phyloP scores from a whole-genome alignment of 1,140 invertebrate genomes.

The Drosophila athabasca region DNA sequence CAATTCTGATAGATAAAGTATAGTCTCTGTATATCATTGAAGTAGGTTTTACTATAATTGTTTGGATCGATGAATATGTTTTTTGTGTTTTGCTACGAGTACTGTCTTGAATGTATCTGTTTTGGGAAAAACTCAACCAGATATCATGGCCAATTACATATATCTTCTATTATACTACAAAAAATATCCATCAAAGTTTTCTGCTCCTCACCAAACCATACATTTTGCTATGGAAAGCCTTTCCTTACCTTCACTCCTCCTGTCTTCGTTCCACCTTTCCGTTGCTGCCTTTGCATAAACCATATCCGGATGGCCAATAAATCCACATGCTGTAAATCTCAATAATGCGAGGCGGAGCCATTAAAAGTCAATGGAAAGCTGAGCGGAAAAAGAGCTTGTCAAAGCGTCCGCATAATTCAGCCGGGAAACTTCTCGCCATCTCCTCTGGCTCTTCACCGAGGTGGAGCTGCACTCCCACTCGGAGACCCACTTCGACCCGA shows the following conservation, averaged over 20 bases:
- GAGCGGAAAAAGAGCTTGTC: slow-evolving; percentile 53
- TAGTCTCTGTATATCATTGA: too few relatives aligned
- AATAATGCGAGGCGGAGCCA: slow-evolving; percentile 43
- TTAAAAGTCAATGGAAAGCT: slow-evolving; percentile 46
- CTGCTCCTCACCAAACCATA: not conserved
- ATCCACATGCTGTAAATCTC: slow-evolving; percentile 47
- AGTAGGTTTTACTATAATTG: too few relatives aligned
- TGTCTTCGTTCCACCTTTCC: not conserved
- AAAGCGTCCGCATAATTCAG: slow-evolving; percentile 50
- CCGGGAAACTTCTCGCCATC: slow-evolving; percentile 33
- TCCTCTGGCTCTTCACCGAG: not conserved
- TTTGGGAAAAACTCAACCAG: too few relatives aligned
- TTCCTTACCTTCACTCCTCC: slow-evolving; percentile 1
- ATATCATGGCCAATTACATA: too few relatives aligned
- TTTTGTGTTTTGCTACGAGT: too few relatives aligned
- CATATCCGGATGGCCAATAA: slow-evolving; percentile 41
- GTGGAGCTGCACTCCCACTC: not conserved
- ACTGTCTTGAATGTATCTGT: too few relatives aligned
- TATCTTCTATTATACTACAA: not conserved
- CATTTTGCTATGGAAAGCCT: slow-evolving; percentile 9
- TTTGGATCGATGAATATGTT: too few relatives aligned
- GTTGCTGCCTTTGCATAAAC: slow-evolving; percentile 21
- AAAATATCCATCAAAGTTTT: not conserved
- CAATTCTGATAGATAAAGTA: too few relatives aligned
- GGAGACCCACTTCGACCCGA: slow-evolving; percentile 2